Base-by-base conservation (phyloP, 2,888 invertebrate genomes). In the Octonoba sinensis region DNA sequence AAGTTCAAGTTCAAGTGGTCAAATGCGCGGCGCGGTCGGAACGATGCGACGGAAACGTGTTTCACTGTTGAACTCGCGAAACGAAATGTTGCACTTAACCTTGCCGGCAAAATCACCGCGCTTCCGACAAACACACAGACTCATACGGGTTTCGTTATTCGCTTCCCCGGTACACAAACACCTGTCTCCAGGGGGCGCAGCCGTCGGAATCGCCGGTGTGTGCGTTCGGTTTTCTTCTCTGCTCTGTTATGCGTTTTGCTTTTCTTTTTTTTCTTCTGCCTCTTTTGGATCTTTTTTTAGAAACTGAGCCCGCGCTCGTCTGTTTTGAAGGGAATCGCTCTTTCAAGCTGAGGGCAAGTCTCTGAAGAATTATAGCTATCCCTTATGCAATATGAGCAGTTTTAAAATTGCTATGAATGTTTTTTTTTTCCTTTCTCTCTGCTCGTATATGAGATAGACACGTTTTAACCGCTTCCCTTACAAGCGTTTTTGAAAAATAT, bases 1-100 rank as follows among this genome's bases (percentile, higher is more conserved):
- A 62, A 79, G 79, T 79, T 79, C 79, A 79, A 79, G 79, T 79
- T 79, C 73, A 79, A 62, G 73, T 73, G 79, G 79, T 79, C 79
- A 79, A 67, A 46, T 3, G 27, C 47, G 59, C 20, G 18, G 66
- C 36, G 47, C 51, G 27, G 59, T 15, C 2, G 60, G 72, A 67
- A 60, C 51, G 60, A 51, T 36, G 51, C 60, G 60, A 62, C 49
- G 44, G 62, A 69, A 79, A 69, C 79, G 62, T 79, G 79, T 56
- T 79, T 73, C 73, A 46, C 73, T 59, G 27, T 47, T 64, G 79
- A 79, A 79, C 79, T 73, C 79, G 67, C 47, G 54, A 51, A 69
- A 79, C 67, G 67, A 79, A 79, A 73, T 79, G 79, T 69, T 79
- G 79, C 73, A 69, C 79, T 79, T 79, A 67, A 79, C 79, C 79